Evolutionary conservation across 2,888 invertebrate genomes (phyloP).

Genomic region (Cremastinae sp.): DNA sequence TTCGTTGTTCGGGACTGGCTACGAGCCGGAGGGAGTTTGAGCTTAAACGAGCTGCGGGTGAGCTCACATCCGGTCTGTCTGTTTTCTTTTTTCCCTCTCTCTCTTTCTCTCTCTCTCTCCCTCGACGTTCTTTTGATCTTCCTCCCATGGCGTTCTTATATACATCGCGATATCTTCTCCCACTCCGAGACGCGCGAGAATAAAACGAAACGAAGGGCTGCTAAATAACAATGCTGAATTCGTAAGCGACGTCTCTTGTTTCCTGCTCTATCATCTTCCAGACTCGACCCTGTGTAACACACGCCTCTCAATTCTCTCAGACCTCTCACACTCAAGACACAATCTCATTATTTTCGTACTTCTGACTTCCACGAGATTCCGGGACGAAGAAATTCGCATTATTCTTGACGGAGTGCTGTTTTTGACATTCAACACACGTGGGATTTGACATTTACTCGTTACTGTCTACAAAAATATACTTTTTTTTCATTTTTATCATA

Average conservation of each 20-base stretch:
- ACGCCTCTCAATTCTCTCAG: constrained; percentile 17
- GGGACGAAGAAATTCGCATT: neutral
- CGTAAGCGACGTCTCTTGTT: constrained; percentile 78
- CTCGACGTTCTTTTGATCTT: neutral
- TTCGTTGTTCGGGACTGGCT: constrained; percentile 36
- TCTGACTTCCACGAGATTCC: constrained; percentile 2
- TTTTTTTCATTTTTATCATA: no score
- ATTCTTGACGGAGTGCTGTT: constrained; percentile 58
- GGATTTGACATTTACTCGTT: no score
- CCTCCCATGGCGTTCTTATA: constrained; percentile 1
- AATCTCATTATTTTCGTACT: constrained; percentile 44
- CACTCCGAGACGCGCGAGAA: constrained; percentile 71
- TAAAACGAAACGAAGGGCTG: constrained; percentile 77
- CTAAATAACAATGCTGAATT: constrained; percentile 79
- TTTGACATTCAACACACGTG: constrained; percentile 1
- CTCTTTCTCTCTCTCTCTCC: neutral
- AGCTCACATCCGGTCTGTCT: constrained; percentile 65
- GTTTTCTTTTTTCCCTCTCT: constrained; percentile 4
- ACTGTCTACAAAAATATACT: no score
- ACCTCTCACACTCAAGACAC: constrained; percentile 15
- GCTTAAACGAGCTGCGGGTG: constrained; percentile 79
- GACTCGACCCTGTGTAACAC: constrained; percentile 26
- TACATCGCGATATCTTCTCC: constrained; percentile 15
- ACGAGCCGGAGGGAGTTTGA: constrained; percentile 49
- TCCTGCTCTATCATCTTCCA: constrained; percentile 70